Percentiles rank a stretch among this genome's conserved stretches.
phyloP scores from a whole-genome alignment of 2,888 invertebrate species.

The Vandiemenella viatica region DNA sequence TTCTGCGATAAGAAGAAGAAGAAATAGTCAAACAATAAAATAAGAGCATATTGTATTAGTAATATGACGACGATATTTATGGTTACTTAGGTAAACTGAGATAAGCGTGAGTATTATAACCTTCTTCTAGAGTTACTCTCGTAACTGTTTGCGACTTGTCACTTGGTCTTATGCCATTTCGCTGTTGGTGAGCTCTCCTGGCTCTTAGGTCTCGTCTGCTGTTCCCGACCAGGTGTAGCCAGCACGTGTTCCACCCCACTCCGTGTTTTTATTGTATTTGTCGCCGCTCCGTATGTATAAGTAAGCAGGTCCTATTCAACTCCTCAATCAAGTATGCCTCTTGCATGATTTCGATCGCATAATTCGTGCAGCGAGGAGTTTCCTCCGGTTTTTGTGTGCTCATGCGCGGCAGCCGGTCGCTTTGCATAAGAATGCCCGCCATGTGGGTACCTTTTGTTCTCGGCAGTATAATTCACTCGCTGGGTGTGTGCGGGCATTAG shows the following conservation, averaged over 20 bases:
- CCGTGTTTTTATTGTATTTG: neutral
- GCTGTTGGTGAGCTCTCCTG: no score
- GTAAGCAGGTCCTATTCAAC: neutral
- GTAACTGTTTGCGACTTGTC: no score
- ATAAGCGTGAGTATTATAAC: no score
- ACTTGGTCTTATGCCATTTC: no score
- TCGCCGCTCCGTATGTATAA: neutral
- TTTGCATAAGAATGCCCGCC: slow-evolving; percentile 10
- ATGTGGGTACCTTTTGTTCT: slow-evolving; percentile 3
- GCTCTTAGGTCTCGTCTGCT: no score
- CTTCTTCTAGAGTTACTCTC: no score
- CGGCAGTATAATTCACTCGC: neutral
- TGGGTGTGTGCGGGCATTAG: neutral
- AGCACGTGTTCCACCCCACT: neutral
- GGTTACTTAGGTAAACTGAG: no score
- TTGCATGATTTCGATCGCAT: neutral
- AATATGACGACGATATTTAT: no score
- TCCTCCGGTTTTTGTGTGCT: neutral
- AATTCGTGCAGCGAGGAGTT: neutral
- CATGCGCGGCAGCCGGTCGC: neutral
- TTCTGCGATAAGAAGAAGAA: no score
- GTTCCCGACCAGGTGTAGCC: no score
- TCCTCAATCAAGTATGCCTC: neutral
- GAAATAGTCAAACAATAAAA: no score
- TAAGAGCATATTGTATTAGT: no score